Conservation (phyloP, 92 coral and sea anemone genomes). For the Montipora capitata region DNA sequence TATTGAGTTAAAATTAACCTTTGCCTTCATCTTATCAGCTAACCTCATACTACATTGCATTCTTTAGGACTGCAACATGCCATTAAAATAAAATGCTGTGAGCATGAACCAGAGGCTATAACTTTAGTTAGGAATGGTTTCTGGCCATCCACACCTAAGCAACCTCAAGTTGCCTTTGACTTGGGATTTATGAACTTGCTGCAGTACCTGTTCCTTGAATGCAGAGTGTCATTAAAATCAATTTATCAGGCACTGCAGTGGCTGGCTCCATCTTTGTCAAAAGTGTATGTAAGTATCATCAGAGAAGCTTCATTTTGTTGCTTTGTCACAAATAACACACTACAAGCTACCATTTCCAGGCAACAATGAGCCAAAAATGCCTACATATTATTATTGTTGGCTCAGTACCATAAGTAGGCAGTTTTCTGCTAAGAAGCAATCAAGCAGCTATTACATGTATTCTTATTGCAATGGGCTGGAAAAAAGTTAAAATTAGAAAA, state of each 20-base stretch:
- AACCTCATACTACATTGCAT: neutral
- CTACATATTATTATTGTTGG: too few species aligned
- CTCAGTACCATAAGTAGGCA: too few species aligned
- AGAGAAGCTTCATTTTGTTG: neutral
- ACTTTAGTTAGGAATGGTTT: slow-evolving; percentile 59
- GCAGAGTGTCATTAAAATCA: slow-evolving; percentile 61
- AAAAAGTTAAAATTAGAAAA: too few species aligned
- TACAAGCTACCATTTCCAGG: neutral
- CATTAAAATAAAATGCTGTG: slow-evolving; percentile 53
- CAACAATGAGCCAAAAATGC: too few species aligned
- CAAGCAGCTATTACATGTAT: too few species aligned
- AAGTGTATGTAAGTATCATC: slow-evolving; percentile 42
- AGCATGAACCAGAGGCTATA: slow-evolving; percentile 60
- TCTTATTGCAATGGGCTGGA: too few species aligned
- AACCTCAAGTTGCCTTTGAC: slow-evolving; percentile 77
- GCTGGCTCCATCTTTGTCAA: slow-evolving; percentile 64
- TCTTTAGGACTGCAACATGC: slow-evolving; percentile 62
- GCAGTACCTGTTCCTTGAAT: slow-evolving; percentile 56
- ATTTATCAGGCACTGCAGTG: slow-evolving; percentile 66
- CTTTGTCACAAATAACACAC: neutral
- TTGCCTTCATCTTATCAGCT: neutral
- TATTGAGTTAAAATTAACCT: too few species aligned
- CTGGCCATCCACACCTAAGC: slow-evolving; percentile 76
- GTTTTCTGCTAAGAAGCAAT: too few species aligned
- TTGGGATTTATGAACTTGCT: slow-evolving; percentile 47